Evolutionary conservation across 2,113 vertebrate genomes (phyloP).

Genomic region (Polypterus bichir): DNA sequence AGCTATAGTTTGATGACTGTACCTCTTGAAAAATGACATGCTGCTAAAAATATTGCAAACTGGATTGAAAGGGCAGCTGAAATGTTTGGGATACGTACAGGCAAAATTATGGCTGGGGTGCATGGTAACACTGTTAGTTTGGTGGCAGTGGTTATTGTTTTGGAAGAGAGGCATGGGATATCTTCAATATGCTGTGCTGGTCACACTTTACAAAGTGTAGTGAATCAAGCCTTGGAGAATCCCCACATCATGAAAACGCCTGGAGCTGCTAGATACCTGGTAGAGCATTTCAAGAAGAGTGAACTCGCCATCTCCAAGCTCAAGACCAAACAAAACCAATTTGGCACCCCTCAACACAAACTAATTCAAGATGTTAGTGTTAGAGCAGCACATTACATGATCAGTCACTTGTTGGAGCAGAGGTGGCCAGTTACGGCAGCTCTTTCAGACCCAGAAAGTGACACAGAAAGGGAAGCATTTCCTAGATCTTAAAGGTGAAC

Average conservation of each 20-base stretch:
- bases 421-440: conserved; percentile 12
- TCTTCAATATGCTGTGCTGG: conserved; percentile 17
- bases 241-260: neutral
- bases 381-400: conserved; percentile 11
- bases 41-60: conserved; percentile 16
- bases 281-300: conserved; percentile 15
- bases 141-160: conserved; percentile 9
- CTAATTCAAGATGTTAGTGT: conserved; percentile 12
- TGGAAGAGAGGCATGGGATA: conserved; percentile 12
- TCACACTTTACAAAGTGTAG: conserved; percentile 15
- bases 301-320: conserved; percentile 12
- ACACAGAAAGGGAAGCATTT: conserved; percentile 9
- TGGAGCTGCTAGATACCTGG: conserved; percentile 2
- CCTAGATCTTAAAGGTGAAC: conserved; percentile 16
- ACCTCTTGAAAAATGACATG: conserved; percentile 21
- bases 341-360: conserved; percentile 1
- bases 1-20: conserved; percentile 13
- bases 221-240: conserved; percentile 13
- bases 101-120: conserved; percentile 10
- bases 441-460: conserved; percentile 12
- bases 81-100: conserved; percentile 11
- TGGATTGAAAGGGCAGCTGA: conserved; percentile 14
- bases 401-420: conserved; percentile 11
- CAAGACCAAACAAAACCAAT: conserved; percentile 12
- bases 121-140: conserved; percentile 11